phyloP scores from a whole-genome alignment of 2,113 vertebrate species.

The Aepyceros melampus region DNA sequence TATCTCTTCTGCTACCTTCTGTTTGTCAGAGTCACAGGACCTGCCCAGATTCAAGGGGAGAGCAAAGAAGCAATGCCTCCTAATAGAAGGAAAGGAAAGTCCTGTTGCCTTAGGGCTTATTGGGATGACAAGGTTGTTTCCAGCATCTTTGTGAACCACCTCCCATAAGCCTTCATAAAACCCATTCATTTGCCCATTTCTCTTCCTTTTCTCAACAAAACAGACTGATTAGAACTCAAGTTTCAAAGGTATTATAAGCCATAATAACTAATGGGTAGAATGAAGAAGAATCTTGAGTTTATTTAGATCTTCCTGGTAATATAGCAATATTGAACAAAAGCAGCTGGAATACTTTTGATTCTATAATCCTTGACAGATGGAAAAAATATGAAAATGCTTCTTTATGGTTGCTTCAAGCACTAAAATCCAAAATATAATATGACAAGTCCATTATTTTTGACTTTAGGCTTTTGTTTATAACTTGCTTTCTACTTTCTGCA shows the following conservation, averaged over 20 bases:
- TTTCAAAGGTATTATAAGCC: neutral
- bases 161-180: neutral
- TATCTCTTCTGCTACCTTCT: neutral
- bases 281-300: constrained; percentile 21
- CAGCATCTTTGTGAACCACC: neutral
- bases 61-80: neutral
- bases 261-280: neutral
- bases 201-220: neutral
- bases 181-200: neutral
- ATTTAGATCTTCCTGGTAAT: neutral
- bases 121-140: neutral
- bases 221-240: neutral
- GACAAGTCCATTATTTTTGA: constrained; percentile 25
- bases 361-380: neutral
- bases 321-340: neutral
- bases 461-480: constrained; percentile 7
- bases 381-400: neutral
- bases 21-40: neutral
- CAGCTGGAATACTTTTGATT: neutral
- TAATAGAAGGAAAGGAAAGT: neutral
- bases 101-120: neutral
- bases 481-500: constrained; percentile 11
- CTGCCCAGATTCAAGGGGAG: neutral
- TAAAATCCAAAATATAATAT: neutral
- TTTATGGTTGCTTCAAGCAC: neutral